Evolutionary conservation across 2,113 vertebrate genomes (phyloP).

Genomic region (Eira barbara): DNA sequence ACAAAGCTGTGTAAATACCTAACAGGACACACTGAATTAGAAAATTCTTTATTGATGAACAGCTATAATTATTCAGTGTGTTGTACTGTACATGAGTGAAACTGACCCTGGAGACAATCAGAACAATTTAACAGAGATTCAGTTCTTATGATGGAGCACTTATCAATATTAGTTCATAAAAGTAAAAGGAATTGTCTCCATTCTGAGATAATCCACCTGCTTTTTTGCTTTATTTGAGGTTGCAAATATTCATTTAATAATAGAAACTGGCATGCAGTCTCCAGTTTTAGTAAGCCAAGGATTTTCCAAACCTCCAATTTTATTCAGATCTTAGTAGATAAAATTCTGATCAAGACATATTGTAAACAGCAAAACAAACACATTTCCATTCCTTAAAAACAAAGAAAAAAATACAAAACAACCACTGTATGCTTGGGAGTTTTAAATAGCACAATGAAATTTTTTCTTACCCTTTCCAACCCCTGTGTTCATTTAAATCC

Average conservation of each 20-base stretch:
- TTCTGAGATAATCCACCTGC: slow-evolving; percentile 76
- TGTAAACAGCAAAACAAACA: not conserved
- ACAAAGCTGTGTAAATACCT: not conserved
- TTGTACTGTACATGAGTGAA: slow-evolving; percentile 67
- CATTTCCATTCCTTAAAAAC: not conserved
- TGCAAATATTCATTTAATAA: slow-evolving; percentile 68
- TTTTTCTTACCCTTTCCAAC: not conserved
- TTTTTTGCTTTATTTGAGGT: slow-evolving; percentile 62
- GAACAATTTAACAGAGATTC: slow-evolving; percentile 63
- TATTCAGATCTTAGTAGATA: not conserved
- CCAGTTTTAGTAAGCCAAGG: not conserved
- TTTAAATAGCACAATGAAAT: not conserved
- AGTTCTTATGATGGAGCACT: slow-evolving; percentile 76
- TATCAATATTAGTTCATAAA: slow-evolving; percentile 83
- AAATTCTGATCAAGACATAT: slow-evolving; percentile 23
- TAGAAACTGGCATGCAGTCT: slow-evolving; percentile 49
- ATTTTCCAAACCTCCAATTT: slow-evolving; percentile 37
- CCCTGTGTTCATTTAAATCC: not conserved
- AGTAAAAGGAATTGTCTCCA: slow-evolving; percentile 80
- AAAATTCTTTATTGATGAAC: slow-evolving; percentile 70
- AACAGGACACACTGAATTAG: slow-evolving; percentile 27
- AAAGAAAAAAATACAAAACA: not conserved
- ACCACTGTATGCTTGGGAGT: not conserved
- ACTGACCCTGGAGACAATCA: slow-evolving; percentile 47
- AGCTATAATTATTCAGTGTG: slow-evolving; percentile 73